Evolutionary conservation across 2,888 invertebrate species (phyloP).

Genomic region (Diloba caeruleocephala): DNA sequence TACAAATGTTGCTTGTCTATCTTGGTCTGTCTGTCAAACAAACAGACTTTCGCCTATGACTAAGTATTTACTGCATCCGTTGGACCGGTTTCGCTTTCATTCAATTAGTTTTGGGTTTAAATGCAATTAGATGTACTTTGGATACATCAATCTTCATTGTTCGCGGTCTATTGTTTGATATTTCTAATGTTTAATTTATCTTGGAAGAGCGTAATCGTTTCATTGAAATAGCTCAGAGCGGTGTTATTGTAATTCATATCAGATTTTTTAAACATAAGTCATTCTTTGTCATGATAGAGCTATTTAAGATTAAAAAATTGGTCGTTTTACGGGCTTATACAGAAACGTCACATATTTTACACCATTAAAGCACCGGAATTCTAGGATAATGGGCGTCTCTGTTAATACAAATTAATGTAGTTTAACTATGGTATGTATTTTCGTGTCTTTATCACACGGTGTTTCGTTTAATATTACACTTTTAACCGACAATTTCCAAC

Average conservation of each 20-base stretch:
- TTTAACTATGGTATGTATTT: no score
- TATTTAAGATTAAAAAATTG: no score
- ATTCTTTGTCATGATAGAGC: no score
- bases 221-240: no score
- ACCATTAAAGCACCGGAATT: no score
- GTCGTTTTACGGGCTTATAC: no score
- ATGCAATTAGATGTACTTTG: constrained; percentile 37
- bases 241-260: no score
- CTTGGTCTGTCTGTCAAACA: neutral
- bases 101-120: constrained; percentile 37
- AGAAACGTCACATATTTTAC: no score
- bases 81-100: constrained; percentile 29
- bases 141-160: constrained; percentile 39
- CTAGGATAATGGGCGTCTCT: no score
- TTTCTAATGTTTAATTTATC: constrained; percentile 8
- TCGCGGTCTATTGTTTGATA: constrained; percentile 8
- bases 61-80: constrained; percentile 8
- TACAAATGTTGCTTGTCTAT: neutral
- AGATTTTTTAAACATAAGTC: no score
- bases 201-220: neutral
- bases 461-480: neutral
- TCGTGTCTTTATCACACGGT: no score
- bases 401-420: no score
- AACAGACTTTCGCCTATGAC: constrained; percentile 5
- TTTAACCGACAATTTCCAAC: neutral